phyloP scores from a whole-genome alignment of 1,140 invertebrate genomes.

The Drosophila bipectinata region DNA sequence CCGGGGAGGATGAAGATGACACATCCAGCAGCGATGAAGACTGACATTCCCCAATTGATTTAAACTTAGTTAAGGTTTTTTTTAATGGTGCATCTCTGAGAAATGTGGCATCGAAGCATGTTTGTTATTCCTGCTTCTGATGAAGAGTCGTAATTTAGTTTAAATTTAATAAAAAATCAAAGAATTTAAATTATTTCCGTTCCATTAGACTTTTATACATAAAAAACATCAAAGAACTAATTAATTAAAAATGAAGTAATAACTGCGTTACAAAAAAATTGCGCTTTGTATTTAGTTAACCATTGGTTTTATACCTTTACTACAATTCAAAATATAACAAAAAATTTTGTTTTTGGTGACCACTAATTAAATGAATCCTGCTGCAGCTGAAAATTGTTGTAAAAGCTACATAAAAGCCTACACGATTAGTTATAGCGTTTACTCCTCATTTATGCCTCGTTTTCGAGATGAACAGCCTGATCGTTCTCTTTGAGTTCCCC shows the following conservation, averaged over 20 bases:
- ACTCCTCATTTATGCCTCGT: constrained; percentile 21
- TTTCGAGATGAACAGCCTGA: constrained; percentile 29
- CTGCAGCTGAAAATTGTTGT: constrained; percentile 48
- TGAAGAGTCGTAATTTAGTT: not conserved
- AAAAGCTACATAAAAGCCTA: constrained; percentile 72
- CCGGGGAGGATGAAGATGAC: constrained; percentile 36
- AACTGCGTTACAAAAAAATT: constrained; percentile 75
- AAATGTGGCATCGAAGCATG: not conserved
- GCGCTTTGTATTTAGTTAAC: constrained; percentile 66
- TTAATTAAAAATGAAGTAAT: not conserved
- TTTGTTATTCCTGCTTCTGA: not conserved
- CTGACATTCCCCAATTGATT: constrained; percentile 28
- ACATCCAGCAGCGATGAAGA: constrained; percentile 56
- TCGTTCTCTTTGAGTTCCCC: constrained; percentile 46
- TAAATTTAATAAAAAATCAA: not conserved
- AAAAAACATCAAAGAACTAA: not conserved
- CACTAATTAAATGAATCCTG: constrained; percentile 20
- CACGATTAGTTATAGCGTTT: constrained; percentile 37
- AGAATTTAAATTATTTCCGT: not conserved
- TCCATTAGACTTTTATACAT: not conserved
- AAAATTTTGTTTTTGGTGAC: constrained; percentile 15
- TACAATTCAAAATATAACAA: constrained; percentile 41
- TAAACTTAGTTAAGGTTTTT: constrained; percentile 19
- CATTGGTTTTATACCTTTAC: constrained; percentile 31
- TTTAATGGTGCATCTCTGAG: not conserved